phyloP scores from a whole-genome alignment of 1,140 invertebrate genomes.

The Aphaenogaster ashmeadi region DNA sequence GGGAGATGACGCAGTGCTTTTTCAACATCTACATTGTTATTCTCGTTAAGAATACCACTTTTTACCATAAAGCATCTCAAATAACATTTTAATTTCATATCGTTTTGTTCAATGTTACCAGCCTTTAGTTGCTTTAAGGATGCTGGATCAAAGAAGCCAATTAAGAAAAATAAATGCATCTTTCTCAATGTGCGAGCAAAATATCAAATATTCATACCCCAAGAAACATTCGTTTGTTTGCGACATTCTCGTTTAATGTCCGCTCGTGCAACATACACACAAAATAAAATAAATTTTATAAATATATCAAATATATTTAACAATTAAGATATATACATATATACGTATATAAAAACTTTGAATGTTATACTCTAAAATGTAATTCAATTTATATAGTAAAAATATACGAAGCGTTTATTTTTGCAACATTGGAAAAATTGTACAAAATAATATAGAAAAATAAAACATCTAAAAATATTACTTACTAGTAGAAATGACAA shows the following conservation, averaged over 20 bases:
- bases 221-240: constrained; percentile 72
- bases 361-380: neutral
- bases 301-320: constrained; percentile 12
- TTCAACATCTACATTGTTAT: constrained; percentile 78
- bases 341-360: neutral
- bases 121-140: constrained; percentile 77
- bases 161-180: neutral
- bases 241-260: constrained; percentile 78
- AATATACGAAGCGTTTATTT: neutral
- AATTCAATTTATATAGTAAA: neutral
- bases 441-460: neutral
- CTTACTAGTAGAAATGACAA: constrained; percentile 34
- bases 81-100: constrained; percentile 82
- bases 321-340: neutral
- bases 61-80: constrained; percentile 81
- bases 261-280: constrained; percentile 42
- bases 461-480: neutral
- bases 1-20: constrained; percentile 79
- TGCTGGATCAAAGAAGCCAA: constrained; percentile 66
- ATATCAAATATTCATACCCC: constrained; percentile 69
- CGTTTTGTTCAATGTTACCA: constrained; percentile 77
- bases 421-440: neutral
- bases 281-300: constrained; percentile 1
- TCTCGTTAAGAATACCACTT: constrained; percentile 76
- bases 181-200: neutral